Evolutionary conservation across 1,140 invertebrate genomes (phyloP).

Genomic region (Tetramorium parvispinum): DNA sequence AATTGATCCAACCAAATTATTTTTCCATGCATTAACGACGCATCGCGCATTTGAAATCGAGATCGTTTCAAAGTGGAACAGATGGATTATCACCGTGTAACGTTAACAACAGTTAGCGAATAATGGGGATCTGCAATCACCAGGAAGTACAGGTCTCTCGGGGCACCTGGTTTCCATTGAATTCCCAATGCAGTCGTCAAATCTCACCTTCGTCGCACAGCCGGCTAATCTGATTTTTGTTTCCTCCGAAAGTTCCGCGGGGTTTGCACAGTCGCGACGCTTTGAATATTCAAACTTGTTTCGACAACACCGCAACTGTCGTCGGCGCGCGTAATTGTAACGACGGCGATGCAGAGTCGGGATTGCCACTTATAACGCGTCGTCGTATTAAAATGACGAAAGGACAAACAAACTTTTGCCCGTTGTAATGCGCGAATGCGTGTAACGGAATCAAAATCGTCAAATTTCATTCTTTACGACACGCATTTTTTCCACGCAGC

Average conservation of each 20-base stretch:
- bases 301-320: conserved; percentile 57
- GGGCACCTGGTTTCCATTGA: conserved; percentile 1
- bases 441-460: conserved; percentile 25
- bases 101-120: neutral
- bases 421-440: neutral
- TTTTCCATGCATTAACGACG: no score
- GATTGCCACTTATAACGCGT: conserved; percentile 51
- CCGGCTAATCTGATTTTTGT: conserved; percentile 66
- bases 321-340: conserved; percentile 39
- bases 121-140: neutral
- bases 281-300: conserved; percentile 71
- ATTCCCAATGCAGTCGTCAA: conserved; percentile 38
- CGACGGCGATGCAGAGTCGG: conserved; percentile 2
- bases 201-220: neutral
- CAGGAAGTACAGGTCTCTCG: neutral
- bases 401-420: neutral
- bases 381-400: conserved; percentile 35
- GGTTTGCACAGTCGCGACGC: conserved; percentile 16
- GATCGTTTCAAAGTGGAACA: neutral
- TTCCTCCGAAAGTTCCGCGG: conserved; percentile 32
- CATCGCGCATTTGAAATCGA: neutral
- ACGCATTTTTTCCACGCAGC: neutral
- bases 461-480: neutral
- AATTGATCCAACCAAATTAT: no score
- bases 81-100: neutral